Evolutionary conservation across 2,888 invertebrate genomes (phyloP), one percentile per base, ranked within the genome.

Genomic region (Tuta absoluta): DNA sequence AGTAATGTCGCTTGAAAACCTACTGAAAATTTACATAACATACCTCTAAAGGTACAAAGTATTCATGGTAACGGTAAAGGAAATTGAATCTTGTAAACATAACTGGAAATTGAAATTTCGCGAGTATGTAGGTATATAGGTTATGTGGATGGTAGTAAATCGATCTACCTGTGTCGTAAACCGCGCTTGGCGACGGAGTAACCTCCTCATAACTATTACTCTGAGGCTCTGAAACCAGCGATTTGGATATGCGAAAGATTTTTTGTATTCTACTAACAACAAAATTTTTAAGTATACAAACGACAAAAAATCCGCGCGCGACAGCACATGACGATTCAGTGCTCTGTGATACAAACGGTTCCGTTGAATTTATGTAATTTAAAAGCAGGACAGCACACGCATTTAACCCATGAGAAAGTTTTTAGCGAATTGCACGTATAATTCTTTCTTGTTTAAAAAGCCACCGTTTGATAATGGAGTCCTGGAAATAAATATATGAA

Each of bases 61-160:
- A 21, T 21, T 51, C 21, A 51, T 8, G 11, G 51, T 21, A 48
- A 48, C 10, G 48, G 48, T 21, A 51, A 23, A 23, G 51, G 51
- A 51, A 51, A 51, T 51, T 51, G 51, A 51, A 51, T 51, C 51
- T 51, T 51, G 23, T 51, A 12, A 51, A 51, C 51, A 51, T 51
- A 51, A 51, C 19, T 51, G 51, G 51, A 51, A 51, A 51, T 48
- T 51, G 51, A 51, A 51, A 51, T 51, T 51, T 51, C 21, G 51
- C 48, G 23, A 12, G 51, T 19, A 12, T 48, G 51, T 21, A 21
- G 19, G 19, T 21, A 19, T 49, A 49, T 11, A 12, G 21, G 51
- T 17, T 12, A 2, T 21, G 23, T 51, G 23, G 51, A 51, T 8
- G 51, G 51, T 21, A 51, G 51, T 51, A 51, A 51, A 51, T 51